Evolutionary conservation across 2,888 invertebrate species (phyloP).

Genomic region (Eupithecia exiguata): DNA sequence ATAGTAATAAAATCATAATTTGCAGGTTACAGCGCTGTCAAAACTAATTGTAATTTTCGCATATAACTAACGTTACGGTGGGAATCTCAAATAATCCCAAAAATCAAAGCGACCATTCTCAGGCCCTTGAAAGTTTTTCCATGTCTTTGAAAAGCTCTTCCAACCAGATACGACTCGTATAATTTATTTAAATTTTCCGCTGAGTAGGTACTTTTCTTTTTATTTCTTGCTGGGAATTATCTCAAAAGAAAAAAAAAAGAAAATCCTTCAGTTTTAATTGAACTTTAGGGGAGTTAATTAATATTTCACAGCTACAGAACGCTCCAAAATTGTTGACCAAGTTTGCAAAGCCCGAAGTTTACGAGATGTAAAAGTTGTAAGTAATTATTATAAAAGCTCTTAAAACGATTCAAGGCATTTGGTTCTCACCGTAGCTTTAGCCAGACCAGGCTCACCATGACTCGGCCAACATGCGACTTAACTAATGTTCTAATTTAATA

Average conservation of each 20-base stretch:
- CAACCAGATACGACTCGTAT: constrained; percentile 37
- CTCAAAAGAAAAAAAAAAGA: constrained; percentile 29
- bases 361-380: constrained; percentile 7
- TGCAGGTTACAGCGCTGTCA: too few species aligned
- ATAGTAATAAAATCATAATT: too few species aligned
- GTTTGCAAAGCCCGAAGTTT: constrained; percentile 23
- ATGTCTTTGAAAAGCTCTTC: constrained; percentile 33
- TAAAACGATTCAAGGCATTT: background rate
- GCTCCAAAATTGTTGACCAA: constrained; percentile 18
- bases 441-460: background rate
- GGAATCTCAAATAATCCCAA: background rate
- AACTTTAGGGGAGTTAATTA: constrained; percentile 35
- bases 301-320: constrained; percentile 29
- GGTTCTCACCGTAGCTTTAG: background rate
- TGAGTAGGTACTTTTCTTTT: constrained; percentile 25
- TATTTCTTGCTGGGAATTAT: constrained; percentile 38
- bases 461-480: background rate
- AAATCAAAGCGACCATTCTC: constrained; percentile 9
- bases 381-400: background rate
- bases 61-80: background rate
- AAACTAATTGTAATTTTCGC: too few species aligned
- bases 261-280: constrained; percentile 36
- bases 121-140: constrained; percentile 44
- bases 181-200: constrained; percentile 41
- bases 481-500: too few species aligned